These are phyloP conservation scores for Odobenus rosmarus DNA, from an alignment of 2,113 vertebrate genomes.

Conservation along the genomic window DNA sequence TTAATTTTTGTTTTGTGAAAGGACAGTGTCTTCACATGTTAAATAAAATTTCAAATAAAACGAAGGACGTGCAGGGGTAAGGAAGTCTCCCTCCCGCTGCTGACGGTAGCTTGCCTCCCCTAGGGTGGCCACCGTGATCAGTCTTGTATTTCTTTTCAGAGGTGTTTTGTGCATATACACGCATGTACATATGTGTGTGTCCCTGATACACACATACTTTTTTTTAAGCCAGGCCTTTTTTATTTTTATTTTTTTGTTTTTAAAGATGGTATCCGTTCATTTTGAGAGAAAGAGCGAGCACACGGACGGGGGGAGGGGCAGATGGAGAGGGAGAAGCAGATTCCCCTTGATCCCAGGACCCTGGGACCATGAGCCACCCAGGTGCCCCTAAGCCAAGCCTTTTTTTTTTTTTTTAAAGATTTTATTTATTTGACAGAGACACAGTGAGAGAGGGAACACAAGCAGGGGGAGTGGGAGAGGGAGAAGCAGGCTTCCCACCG, in stretches of 20 bases:
- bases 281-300: too few species aligned
- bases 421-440: too few species aligned
- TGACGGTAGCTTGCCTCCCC: neutral
- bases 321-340: too few species aligned
- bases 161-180: neutral
- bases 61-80: neutral
- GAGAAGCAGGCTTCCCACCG: too few species aligned
- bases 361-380: too few species aligned
- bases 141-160: neutral
- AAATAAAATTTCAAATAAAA: neutral
- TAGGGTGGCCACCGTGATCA: accelerated
- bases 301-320: too few species aligned
- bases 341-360: too few species aligned
- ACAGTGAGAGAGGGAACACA: too few species aligned
- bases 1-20: conserved; percentile 41
- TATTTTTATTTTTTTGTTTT: neutral
- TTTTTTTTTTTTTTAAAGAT: too few species aligned
- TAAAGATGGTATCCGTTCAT: too few species aligned
- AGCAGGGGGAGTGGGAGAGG: too few species aligned
- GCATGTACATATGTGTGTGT: neutral
- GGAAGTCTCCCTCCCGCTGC: neutral
- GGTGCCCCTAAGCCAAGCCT: too few species aligned
- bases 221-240: neutral
- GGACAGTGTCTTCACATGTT: neutral
- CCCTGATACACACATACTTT: neutral